phyloP scores from a whole-genome alignment of 2,888 invertebrate genomes.

The Limulus polyphemus region DNA sequence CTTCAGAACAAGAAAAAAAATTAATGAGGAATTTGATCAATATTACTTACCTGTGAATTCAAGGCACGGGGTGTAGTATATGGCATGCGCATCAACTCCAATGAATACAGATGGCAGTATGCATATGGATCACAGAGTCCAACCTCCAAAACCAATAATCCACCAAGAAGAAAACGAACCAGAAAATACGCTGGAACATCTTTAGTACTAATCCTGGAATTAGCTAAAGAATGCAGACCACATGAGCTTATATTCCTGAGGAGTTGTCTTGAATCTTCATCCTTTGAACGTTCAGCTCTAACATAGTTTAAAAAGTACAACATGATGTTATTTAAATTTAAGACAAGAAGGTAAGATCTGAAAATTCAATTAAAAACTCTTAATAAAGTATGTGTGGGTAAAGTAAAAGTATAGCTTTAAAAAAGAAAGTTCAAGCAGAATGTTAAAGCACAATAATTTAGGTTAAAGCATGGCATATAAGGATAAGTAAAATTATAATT shows the following conservation, averaged over 20 bases:
- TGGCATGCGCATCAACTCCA: conserved; percentile 51
- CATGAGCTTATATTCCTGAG: conserved; percentile 1
- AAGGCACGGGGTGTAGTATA: conserved; percentile 38
- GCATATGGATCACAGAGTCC: conserved; percentile 57
- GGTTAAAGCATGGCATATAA: too few species aligned
- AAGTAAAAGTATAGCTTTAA: too few species aligned
- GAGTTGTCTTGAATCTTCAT: neutral
- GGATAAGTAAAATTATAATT: too few species aligned
- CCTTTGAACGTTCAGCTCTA: neutral
- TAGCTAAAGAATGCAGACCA: neutral
- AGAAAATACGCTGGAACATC: conserved; percentile 19
- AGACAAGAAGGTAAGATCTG: too few species aligned
- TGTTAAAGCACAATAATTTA: too few species aligned
- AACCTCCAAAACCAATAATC: conserved; percentile 55
- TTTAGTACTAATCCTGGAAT: neutral
- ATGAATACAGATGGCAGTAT: conserved; percentile 51
- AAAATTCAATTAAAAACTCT: too few species aligned
- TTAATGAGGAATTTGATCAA: conserved; percentile 9
- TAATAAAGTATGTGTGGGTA: too few species aligned
- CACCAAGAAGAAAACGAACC: conserved; percentile 51
- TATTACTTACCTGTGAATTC: conserved; percentile 43
- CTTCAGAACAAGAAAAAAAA: too few species aligned
- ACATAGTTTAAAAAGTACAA: too few species aligned
- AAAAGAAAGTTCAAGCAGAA: too few species aligned
- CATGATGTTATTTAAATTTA: too few species aligned